These are phyloP conservation scores for Xenus cinereus DNA, from an alignment of 2,113 vertebrate genomes.

Conservation along the genomic window DNA sequence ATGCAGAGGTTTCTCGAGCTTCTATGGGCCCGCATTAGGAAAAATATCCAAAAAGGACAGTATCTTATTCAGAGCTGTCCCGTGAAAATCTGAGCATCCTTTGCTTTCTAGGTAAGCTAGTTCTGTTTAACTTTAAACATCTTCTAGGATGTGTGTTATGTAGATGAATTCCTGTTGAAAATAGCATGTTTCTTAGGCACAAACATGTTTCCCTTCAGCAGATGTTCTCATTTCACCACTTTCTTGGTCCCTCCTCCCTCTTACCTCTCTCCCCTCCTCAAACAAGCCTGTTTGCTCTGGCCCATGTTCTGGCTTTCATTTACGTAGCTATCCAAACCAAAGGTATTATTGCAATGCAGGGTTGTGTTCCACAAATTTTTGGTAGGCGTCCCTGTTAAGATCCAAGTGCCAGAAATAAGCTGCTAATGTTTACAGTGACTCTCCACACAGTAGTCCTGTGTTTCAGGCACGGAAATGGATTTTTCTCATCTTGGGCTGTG, in stretches of 20 bases:
- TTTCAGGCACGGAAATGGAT: slow-evolving; percentile 15
- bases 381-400: not conserved
- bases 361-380: slow-evolving; percentile 22
- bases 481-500: not conserved
- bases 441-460: slow-evolving; percentile 16
- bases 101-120: not conserved
- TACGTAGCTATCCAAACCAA: slow-evolving; percentile 22
- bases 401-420: not conserved
- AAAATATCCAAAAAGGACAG: not conserved
- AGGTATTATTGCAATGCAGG: slow-evolving; percentile 30
- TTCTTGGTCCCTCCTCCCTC: not conserved
- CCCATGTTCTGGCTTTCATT: not conserved
- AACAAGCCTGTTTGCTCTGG: not conserved
- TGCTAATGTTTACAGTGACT: not conserved
- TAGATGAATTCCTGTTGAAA: not conserved
- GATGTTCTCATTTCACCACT: not conserved
- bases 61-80: not conserved
- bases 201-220: not conserved
- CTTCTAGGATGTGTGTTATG: not conserved
- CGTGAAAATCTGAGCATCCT: not conserved
- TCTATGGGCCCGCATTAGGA: not conserved
- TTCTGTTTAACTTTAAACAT: not conserved
- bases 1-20: not conserved
- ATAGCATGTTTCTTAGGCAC: not conserved
- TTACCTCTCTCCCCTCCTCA: not conserved